Percentiles rank a stretch among this genome's conserved stretches.
Evolutionary conservation across 2,888 invertebrate species (phyloP).

Genomic region (Anorthoa munda): DNA sequence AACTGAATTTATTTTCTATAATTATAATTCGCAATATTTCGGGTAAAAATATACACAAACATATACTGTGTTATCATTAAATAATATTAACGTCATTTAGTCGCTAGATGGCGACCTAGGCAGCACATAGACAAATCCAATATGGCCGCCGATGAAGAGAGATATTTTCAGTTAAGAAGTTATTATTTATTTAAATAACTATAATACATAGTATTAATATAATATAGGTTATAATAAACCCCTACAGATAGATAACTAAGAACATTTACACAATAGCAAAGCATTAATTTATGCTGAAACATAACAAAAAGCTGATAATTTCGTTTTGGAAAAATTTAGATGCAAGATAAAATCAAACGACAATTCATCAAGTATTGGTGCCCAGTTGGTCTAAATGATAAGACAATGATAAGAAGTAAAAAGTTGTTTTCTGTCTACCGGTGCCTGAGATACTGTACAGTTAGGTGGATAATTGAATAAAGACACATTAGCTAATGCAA

Average conservation of each 20-base stretch:
- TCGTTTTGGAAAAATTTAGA: not conserved
- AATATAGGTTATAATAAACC: not conserved
- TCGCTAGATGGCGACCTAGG: constrained; percentile 77
- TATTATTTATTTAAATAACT: constrained; percentile 1
- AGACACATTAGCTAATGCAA: constrained; percentile 40
- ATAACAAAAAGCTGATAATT: constrained; percentile 34
- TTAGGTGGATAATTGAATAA: constrained; percentile 18
- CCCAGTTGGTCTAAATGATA: constrained; percentile 13
- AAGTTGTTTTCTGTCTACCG: constrained; percentile 32
- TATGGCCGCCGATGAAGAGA: constrained; percentile 77
- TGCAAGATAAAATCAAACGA: constrained; percentile 15
- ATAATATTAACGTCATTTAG: constrained; percentile 28
- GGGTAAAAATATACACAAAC: constrained; percentile 42
- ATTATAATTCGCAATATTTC: constrained; percentile 28
- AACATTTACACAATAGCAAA: constrained; percentile 34
- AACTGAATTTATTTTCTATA: constrained; percentile 41
- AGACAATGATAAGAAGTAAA: constrained; percentile 41
- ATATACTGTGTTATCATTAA: constrained; percentile 41
- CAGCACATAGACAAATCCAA: constrained; percentile 75
- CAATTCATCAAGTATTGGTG: constrained; percentile 1
- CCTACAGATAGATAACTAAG: constrained; percentile 7
- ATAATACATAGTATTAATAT: not conserved
- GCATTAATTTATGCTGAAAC: constrained; percentile 23
- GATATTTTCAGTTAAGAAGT: constrained; percentile 9
- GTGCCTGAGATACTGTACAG: constrained; percentile 28